These are phyloP conservation scores for Henricia sp. DNA, from an alignment of 53 echinoderm and acorn worm species.

Conservation along the genomic window DNA sequence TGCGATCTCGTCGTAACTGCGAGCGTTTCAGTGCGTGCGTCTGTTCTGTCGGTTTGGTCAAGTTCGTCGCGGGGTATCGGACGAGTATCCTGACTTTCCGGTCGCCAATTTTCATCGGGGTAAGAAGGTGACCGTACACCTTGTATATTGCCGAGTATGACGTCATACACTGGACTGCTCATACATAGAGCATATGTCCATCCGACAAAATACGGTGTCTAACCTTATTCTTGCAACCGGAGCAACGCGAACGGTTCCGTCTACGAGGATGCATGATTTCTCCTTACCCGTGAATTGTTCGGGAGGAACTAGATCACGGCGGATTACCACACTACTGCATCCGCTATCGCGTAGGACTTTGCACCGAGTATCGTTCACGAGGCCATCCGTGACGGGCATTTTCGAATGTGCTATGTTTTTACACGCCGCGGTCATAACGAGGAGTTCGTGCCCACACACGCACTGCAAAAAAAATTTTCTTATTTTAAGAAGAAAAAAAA, in stretches of 20 bases:
- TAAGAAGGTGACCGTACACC: constrained; percentile 14
- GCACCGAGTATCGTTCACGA: constrained; percentile 23
- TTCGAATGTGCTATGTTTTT: not conserved
- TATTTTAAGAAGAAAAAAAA: too few relatives aligned
- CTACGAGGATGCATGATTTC: constrained; percentile 36
- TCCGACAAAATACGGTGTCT: constrained; percentile 22
- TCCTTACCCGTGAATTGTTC: constrained; percentile 33
- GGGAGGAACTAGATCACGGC: constrained; percentile 7
- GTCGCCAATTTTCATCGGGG: constrained; percentile 16
- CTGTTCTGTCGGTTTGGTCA: not conserved
- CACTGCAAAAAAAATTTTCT: not conserved
- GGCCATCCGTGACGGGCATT: constrained; percentile 63
- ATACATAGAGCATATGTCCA: constrained; percentile 14
- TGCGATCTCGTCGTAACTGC: not conserved
- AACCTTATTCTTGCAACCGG: constrained; percentile 18
- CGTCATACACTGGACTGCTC: constrained; percentile 18
- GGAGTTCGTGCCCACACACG: constrained; percentile 19
- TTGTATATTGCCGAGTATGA: too few relatives aligned
- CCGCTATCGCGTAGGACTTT: constrained; percentile 42
- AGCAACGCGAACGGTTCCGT: too few relatives aligned
- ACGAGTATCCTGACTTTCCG: not conserved
- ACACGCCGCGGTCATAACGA: constrained; percentile 1
- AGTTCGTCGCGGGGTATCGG: too few relatives aligned
- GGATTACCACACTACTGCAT: constrained; percentile 38
- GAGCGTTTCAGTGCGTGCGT: too few relatives aligned